phyloP scores from a whole-genome alignment of 2,888 invertebrate species.

The Nyleta sp. region DNA sequence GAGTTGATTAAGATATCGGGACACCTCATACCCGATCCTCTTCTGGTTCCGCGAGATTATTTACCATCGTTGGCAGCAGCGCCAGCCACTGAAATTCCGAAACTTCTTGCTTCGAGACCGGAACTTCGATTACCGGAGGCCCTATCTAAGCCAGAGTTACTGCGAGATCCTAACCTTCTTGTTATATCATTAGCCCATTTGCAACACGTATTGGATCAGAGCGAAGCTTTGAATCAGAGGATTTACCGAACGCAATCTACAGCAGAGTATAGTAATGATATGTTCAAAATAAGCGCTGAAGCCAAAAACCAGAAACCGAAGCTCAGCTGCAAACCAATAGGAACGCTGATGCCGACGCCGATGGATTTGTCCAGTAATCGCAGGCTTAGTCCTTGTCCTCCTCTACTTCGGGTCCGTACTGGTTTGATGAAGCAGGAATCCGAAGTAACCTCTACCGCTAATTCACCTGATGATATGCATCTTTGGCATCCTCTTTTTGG shows the following conservation, averaged over 20 bases:
- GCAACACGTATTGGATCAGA: slow-evolving; percentile 81
- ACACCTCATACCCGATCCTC: slow-evolving; percentile 91
- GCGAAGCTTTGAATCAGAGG: slow-evolving; percentile 69
- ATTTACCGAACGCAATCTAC: slow-evolving; percentile 30
- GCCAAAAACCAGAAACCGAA: slow-evolving; percentile 73
- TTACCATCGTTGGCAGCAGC: slow-evolving; percentile 88
- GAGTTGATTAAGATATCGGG: slow-evolving; percentile 87
- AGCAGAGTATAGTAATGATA: slow-evolving; percentile 34
- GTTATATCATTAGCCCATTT: slow-evolving; percentile 90
- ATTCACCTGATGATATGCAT: slow-evolving; percentile 83
- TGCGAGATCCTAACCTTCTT: slow-evolving; percentile 90
- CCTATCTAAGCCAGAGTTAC: slow-evolving; percentile 87
- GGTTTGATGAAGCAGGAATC: slow-evolving; percentile 79
- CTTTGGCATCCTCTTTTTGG: slow-evolving; percentile 94
- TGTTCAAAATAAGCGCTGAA: slow-evolving; percentile 51
- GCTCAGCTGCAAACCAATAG: slow-evolving; percentile 79
- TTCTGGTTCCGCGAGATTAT: slow-evolving; percentile 90
- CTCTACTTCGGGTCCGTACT: slow-evolving; percentile 76
- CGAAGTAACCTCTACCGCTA: slow-evolving; percentile 79
- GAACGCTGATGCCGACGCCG: slow-evolving; percentile 79
- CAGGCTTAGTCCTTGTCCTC: slow-evolving; percentile 72
- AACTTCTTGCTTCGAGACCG: slow-evolving; percentile 87
- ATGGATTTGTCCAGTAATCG: slow-evolving; percentile 78
- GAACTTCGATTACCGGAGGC: slow-evolving; percentile 90
- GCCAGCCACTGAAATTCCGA: slow-evolving; percentile 90